A percentile compares a stretch with the other conserved stretches of the same genome.
Evolutionary conservation across 2,113 vertebrate species (phyloP).

Genomic region (Semnopithecus entellus): DNA sequence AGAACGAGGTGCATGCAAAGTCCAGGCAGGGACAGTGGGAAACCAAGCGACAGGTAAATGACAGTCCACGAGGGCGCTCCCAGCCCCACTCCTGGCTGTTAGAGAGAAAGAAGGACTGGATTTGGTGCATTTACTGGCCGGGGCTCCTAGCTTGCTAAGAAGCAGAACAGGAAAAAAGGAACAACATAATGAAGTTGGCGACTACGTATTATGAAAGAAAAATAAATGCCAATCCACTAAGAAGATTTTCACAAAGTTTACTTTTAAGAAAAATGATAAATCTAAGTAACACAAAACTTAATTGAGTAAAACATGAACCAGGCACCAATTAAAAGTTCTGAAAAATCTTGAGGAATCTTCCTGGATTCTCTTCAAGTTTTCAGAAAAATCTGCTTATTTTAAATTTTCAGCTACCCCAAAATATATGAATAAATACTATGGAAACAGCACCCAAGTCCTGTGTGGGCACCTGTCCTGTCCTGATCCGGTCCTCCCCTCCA

Average conservation of each 20-base stretch:
- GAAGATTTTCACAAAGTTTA: background rate
- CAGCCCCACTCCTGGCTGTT: fast-evolving
- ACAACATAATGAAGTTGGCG: background rate
- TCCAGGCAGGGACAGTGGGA: background rate
- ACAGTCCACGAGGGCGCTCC: fast-evolving
- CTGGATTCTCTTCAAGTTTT: background rate
- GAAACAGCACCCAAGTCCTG: background rate
- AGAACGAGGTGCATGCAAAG: background rate
- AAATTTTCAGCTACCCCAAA: background rate
- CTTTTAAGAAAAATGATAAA: background rate
- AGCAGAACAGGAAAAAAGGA: background rate
- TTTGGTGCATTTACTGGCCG: no score
- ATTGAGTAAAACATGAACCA: background rate
- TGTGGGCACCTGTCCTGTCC: background rate
- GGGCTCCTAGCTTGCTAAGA: background rate
- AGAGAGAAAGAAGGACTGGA: background rate
- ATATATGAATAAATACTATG: background rate
- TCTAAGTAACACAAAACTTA: background rate
- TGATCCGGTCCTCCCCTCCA: no score
- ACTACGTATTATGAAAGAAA: background rate
- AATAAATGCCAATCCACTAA: background rate
- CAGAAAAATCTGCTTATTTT: background rate
- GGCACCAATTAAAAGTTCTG: background rate
- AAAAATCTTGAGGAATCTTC: background rate
- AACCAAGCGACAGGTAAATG: fast-evolving